Evolutionary conservation across 2,888 invertebrate species (phyloP), one percentile per base, ranked within the genome.

Genomic region (Coecobrya sp.): DNA sequence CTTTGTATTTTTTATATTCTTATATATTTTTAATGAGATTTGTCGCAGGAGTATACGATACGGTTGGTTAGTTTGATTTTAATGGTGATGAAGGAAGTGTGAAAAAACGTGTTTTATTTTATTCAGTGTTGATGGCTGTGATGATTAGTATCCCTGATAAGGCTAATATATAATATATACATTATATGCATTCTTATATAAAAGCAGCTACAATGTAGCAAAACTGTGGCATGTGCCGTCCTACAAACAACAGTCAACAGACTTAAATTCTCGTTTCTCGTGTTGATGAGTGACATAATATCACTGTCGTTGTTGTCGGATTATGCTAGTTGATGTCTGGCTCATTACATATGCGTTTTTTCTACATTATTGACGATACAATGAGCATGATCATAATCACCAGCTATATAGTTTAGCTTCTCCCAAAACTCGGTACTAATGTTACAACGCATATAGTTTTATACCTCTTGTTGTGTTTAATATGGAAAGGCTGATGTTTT

Each of bases 261-360:
- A 45, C 84, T 19, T 59, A 13, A 11, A 30, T 16, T 27, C 4
- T 87, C 7, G 16, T 36, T 27, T 68, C 65, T 36, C 36, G 36
- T 36, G 59, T 19, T 81, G 68, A 81, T 81, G 82, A 79, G 68
- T 81, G 68, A 68, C 68, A 73, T 76, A 55, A 87, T 42, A 87
- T 55, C 16, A 27, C 68, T 52, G n/a, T 49, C 52, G 45, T 49
- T 13, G 22, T 27, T 62, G 27, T 27, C 5, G 16, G 22, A 27
- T 65, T 65, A 65, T 30, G 11, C 25, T 13, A 11, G 65, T 65
- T 65, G 27, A n/a, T 55, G 4, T 62, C 16, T 27, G 70, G 70
- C 36, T 70, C 70, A 70, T 70, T 70, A 70, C 70, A 16, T 70
- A 70, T 42, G 36, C 70, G 7, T 65, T 22, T 65, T 22, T 45